phyloP scores from a whole-genome alignment of 2,888 invertebrate species.

The Acrobasis suavella region DNA sequence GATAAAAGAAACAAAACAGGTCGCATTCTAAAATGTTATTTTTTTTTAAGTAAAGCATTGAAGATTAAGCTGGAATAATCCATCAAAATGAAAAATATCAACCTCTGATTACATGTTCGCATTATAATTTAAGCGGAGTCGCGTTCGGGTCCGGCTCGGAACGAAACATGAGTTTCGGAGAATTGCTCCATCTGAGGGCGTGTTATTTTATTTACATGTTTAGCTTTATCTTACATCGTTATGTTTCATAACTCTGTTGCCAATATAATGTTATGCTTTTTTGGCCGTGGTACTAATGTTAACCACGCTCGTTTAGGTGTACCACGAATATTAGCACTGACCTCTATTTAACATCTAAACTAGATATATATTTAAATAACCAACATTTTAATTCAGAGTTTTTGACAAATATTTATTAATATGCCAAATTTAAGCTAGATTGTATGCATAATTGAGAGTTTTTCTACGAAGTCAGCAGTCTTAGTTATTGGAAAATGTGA shows the following conservation, averaged over 20 bases:
- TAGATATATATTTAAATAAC: neutral
- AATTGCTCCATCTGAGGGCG: slow-evolving; percentile 46
- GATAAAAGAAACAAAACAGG: neutral
- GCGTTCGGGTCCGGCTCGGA: neutral
- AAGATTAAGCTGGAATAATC: slow-evolving; percentile 15
- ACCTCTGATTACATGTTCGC: slow-evolving; percentile 12
- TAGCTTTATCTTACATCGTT: slow-evolving; percentile 44
- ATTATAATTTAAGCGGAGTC: slow-evolving; percentile 11
- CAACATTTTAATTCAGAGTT: too few species aligned
- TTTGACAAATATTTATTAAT: too few species aligned
- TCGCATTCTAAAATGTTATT: slow-evolving; percentile 1
- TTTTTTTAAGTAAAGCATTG: slow-evolving; percentile 9
- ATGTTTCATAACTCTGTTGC: slow-evolving; percentile 43
- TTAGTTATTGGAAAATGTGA: too few species aligned
- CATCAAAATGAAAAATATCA: slow-evolving; percentile 23
- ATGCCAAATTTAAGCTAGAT: too few species aligned
- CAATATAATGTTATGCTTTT: slow-evolving; percentile 39
- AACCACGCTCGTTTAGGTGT: neutral
- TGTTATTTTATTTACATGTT: slow-evolving; percentile 51
- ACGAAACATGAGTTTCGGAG: slow-evolving; percentile 41
- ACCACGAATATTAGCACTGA: neutral
- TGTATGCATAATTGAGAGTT: too few species aligned
- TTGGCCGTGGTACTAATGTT: slow-evolving; percentile 2
- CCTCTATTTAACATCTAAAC: neutral
- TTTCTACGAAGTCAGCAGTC: too few species aligned